Evolutionary conservation across 30 jellyfish, hydroid and myxozoan genomes (phyloP).

Genomic region (Morbakka virulenta): DNA sequence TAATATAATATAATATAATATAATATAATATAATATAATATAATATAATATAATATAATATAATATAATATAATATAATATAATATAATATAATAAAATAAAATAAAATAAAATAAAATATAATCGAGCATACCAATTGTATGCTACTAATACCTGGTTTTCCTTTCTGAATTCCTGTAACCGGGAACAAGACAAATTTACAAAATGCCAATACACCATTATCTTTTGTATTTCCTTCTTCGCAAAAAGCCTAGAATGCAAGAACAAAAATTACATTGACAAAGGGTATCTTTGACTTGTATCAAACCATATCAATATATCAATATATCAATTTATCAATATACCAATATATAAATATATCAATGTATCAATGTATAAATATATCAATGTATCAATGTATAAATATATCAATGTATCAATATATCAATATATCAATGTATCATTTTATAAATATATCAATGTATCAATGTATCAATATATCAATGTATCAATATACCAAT

Average conservation of each 20-base stretch:
- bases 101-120: neutral
- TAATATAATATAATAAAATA: neutral
- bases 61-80: neutral
- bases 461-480: too few species aligned
- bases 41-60: neutral
- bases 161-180: conserved; percentile 58
- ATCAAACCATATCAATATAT: too few species aligned
- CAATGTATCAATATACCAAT: too few species aligned
- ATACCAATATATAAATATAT: too few species aligned
- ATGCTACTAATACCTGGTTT: conserved; percentile 33
- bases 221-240: conserved; percentile 89
- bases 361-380: too few species aligned
- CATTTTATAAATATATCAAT: too few species aligned
- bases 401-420: too few species aligned
- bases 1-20: too few species aligned
- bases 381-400: too few species aligned
- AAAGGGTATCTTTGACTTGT: neutral
- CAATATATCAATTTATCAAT: too few species aligned
- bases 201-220: conserved; percentile 95
- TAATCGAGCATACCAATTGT: neutral
- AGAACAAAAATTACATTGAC: neutral
- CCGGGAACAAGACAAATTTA: conserved; percentile 89
- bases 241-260: conserved; percentile 92
- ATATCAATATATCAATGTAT: too few species aligned
- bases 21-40: neutral